A percentile compares a stretch with the other conserved stretches of the same genome.
phyloP scores from a whole-genome alignment of 2,888 invertebrate genomes.

The Aromia moschata region DNA sequence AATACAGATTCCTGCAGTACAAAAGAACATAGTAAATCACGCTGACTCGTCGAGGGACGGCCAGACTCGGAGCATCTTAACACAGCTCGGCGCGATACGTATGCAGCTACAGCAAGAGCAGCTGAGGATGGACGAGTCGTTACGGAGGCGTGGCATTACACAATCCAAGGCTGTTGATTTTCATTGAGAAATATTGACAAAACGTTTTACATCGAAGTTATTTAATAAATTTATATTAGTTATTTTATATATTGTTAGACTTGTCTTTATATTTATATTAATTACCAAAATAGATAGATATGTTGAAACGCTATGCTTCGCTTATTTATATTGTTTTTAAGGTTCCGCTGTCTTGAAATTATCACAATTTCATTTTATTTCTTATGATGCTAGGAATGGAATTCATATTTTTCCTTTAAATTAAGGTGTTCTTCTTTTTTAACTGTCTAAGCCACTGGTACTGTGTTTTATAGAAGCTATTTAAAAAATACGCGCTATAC shows the following conservation, averaged over 20 bases:
- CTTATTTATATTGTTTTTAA: too few species aligned
- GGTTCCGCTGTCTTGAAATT: too few species aligned
- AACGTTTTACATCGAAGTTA: constrained; percentile 52
- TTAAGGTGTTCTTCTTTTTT: too few species aligned
- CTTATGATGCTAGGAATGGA: too few species aligned
- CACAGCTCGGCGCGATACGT: constrained; percentile 74
- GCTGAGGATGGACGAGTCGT: constrained; percentile 67
- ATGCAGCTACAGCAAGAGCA: constrained; percentile 74
- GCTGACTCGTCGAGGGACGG: constrained; percentile 59
- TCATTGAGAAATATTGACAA: constrained; percentile 49
- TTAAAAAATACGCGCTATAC: too few species aligned
- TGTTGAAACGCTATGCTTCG: constrained; percentile 25
- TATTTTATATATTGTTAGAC: constrained; percentile 48
- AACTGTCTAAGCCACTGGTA: too few species aligned
- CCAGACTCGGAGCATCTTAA: constrained; percentile 67
- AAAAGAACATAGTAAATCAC: constrained; percentile 68
- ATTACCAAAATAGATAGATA: constrained; percentile 44
- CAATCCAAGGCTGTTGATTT: constrained; percentile 62
- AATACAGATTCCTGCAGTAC: constrained; percentile 71
- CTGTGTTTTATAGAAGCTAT: too few species aligned
- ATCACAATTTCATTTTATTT: too few species aligned
- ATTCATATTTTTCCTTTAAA: too few species aligned
- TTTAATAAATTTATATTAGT: constrained; percentile 46
- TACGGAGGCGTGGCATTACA: constrained; percentile 58
- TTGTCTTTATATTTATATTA: constrained; percentile 56